Conservation (phyloP, 2,888 invertebrate species). For the Gastracanthus pulcherrimus region DNA sequence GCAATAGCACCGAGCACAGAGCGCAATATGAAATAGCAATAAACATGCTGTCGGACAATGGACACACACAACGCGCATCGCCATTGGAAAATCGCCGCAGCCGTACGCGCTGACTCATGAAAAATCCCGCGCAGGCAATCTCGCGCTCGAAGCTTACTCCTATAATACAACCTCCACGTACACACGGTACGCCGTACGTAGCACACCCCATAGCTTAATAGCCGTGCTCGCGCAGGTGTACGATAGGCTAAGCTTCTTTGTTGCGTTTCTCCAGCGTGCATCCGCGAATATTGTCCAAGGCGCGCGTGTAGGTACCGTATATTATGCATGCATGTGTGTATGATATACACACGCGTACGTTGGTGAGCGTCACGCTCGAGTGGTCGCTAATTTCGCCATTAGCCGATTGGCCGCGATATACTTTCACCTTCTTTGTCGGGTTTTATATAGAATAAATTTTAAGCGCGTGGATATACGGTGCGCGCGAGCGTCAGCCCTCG, state of each 20-base stretch:
- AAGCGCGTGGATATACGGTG: background rate
- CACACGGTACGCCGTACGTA: background rate
- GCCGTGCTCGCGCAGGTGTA: constrained; percentile 37
- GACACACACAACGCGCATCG: constrained; percentile 1
- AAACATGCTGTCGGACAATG: background rate
- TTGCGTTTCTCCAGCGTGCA: constrained; percentile 20
- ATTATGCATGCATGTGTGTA: background rate
- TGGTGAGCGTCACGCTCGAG: constrained; percentile 45
- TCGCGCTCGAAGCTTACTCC: background rate
- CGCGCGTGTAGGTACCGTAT: background rate
- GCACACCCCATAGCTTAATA: constrained; percentile 17
- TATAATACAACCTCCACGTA: too few species aligned
- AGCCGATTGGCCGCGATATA: constrained; percentile 45
- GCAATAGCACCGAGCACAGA: background rate
- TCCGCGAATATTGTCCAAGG: constrained; percentile 14
- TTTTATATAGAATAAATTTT: constrained; percentile 28
- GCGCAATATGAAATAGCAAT: background rate
- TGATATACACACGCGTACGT: too few species aligned
- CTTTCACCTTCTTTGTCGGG: constrained; percentile 47
- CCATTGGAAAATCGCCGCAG: background rate
- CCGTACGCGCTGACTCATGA: constrained; percentile 40
- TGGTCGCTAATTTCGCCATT: constrained; percentile 54
- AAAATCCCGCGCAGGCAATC: constrained; percentile 37
- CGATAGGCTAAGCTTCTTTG: constrained; percentile 48
- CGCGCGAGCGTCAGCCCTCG: too few species aligned